Conservation (phyloP, 2,113 vertebrate species). For the Sorex araneus region DNA sequence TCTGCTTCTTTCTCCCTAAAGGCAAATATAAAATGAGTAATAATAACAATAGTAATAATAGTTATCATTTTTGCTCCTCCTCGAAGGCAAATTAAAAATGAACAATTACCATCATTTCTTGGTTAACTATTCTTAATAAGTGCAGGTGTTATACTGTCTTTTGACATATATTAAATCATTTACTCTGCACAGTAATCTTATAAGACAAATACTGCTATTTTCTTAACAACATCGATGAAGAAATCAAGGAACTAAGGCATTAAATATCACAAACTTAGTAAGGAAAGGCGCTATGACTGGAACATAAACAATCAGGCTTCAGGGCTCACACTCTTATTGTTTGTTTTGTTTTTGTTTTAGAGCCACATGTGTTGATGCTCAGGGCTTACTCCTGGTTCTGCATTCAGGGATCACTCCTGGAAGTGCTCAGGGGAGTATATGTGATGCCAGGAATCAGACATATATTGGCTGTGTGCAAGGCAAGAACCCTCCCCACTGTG, state of each 20-base stretch:
- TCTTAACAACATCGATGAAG: conserved; percentile 34
- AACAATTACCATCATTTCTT: conserved; percentile 31
- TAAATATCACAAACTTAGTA: conserved; percentile 3
- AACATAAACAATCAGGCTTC: not conserved
- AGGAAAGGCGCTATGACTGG: not conserved
- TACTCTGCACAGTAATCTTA: not conserved
- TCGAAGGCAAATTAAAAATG: conserved; percentile 69
- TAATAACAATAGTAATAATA: conserved; percentile 43
- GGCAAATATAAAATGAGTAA: conserved; percentile 67
- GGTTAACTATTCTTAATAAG: not conserved
- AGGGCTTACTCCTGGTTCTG: no score
- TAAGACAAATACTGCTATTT: not conserved
- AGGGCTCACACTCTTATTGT: not conserved
- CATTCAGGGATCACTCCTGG: no score
- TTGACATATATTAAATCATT: not conserved
- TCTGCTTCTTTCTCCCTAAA: conserved; percentile 63
- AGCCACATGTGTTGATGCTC: no score
- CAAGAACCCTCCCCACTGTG: no score
- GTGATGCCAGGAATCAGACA: no score
- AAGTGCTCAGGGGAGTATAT: no score
- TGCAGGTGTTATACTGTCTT: conserved; percentile 56
- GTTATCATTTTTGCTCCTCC: conserved; percentile 51
- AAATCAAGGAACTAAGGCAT: conserved; percentile 6
- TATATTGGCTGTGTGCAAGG: no score
- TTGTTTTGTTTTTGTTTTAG: no score